A percentile compares a stretch with the other conserved stretches of the same genome.
These are phyloP conservation scores for Poecile atricapillus DNA, from an alignment of 2,113 vertebrate species.

Conservation along the genomic window DNA sequence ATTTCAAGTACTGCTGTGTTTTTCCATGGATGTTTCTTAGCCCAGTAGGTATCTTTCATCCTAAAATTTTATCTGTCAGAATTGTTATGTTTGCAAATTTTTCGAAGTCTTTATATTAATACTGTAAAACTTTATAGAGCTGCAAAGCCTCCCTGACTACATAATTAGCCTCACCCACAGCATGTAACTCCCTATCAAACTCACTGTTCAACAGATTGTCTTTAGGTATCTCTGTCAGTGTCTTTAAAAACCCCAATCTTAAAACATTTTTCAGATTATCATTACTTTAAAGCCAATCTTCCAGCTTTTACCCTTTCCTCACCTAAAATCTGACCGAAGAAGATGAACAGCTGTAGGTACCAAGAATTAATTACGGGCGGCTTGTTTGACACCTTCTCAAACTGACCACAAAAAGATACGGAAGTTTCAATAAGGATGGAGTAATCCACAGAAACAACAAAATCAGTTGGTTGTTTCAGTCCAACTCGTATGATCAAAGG, in stretches of 20 bases:
- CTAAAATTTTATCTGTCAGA: slow-evolving; percentile 30
- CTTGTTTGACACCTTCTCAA: background rate
- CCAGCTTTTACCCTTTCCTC: background rate
- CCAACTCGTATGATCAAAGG: background rate
- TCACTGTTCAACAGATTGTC: slow-evolving; percentile 15
- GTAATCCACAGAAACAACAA: background rate
- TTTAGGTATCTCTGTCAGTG: slow-evolving; percentile 15
- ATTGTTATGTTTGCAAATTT: slow-evolving; percentile 53
- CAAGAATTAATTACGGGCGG: background rate
- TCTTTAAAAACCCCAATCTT: background rate
- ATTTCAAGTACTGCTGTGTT: slow-evolving; percentile 46
- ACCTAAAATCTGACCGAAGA: background rate
- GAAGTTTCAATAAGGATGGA: background rate
- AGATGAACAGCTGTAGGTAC: background rate
- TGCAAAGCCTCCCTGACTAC: slow-evolving; percentile 10
- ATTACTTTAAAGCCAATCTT: background rate
- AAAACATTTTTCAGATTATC: background rate
- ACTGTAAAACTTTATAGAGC: slow-evolving; percentile 28
- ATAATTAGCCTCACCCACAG: slow-evolving; percentile 35
- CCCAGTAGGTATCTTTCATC: slow-evolving; percentile 44
- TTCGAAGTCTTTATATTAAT: slow-evolving; percentile 28
- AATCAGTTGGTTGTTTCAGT: background rate
- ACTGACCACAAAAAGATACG: background rate
- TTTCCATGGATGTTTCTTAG: slow-evolving; percentile 28
- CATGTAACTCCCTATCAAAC: slow-evolving; percentile 28